Base-by-base conservation (phyloP, 2,113 vertebrate genomes). In the Cheilinus undulatus region DNA sequence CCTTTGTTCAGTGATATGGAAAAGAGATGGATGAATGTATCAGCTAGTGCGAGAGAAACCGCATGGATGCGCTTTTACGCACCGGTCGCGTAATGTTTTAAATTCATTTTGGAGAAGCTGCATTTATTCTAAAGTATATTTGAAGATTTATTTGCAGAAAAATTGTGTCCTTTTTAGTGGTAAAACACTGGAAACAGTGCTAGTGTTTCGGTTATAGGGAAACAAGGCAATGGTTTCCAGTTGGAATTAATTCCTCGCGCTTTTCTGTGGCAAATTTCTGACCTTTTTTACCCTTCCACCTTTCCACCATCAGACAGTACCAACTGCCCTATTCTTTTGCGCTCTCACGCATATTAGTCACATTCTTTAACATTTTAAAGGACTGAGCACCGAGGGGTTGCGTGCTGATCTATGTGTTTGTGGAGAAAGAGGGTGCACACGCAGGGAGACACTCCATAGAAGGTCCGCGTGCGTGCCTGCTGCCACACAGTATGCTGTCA, bases 41-140 rank as follows among this genome's bases (percentile, higher is more conserved):
- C 28, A 51, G 3, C 7, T 8, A 67, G 45, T 26, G 34, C 28
- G 54, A 26, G 80, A 62, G 22, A 83, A 64, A 72, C 34, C 69
- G 58, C 71, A 51, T 14, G 45, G 58, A 24, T 79, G 76, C 65
- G 32, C 74, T 78, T 80, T 86, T 83, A 76, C 67, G 79, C 84
- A 78, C 56, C 45, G 15, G 19, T 17, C 15, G 17, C 14, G 15
- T 15, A 11, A 36, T 36, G 34, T 42, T 17, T 40, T 13, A 17
- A 6, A 17, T 17, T 42, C 40, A 11, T 42, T 42, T 17, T 15
- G 14, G 17, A 42, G 40, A 17, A 10, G 34, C 17, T 42, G 17
- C 40, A 42, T 17, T 17, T 6, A 42, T 17, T 42, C 19, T 17
- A 42, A 3, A 12, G 5, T 17, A 15, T 15, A 5, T 42, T 1